phyloP scores from a whole-genome alignment of 2,113 vertebrate species.

The Terrapene triunguis region DNA sequence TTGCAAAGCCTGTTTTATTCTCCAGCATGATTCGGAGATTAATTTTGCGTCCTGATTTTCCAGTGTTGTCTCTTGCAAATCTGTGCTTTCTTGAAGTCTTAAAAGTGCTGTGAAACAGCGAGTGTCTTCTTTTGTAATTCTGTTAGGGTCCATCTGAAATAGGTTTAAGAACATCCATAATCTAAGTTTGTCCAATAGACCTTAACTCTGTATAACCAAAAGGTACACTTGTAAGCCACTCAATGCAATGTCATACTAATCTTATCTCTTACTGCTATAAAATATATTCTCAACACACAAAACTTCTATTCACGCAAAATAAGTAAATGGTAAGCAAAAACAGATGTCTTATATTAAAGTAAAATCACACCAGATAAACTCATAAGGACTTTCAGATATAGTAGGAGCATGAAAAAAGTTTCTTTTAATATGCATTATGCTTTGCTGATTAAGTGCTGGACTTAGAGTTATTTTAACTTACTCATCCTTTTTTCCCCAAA shows the following conservation, averaged over 20 bases:
- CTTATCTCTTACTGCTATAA: background rate
- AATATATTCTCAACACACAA: background rate
- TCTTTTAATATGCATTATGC: background rate
- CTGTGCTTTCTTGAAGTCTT: conserved; percentile 74
- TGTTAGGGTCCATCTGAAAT: conserved; percentile 83
- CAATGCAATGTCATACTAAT: background rate
- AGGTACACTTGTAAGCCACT: background rate
- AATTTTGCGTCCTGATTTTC: conserved; percentile 74
- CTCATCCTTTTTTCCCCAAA: background rate
- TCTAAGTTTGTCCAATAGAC: background rate
- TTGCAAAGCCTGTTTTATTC: conserved; percentile 81
- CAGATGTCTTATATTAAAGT: background rate
- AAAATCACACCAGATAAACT: background rate
- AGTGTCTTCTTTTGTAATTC: conserved; percentile 81
- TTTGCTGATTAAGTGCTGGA: background rate
- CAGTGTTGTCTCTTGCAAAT: conserved; percentile 75
- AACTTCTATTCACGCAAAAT: background rate
- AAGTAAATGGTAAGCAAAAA: background rate
- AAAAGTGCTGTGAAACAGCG: conserved; percentile 82
- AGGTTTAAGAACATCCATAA: conserved; percentile 7
- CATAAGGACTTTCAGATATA: background rate
- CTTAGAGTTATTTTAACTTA: background rate
- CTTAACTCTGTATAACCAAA: background rate
- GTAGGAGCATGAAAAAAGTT: background rate
- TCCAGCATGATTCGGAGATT: conserved; percentile 81